These are phyloP conservation scores for Pygmarrhopalites habei DNA, from an alignment of 1,140 invertebrate genomes.

Conservation along the genomic window DNA sequence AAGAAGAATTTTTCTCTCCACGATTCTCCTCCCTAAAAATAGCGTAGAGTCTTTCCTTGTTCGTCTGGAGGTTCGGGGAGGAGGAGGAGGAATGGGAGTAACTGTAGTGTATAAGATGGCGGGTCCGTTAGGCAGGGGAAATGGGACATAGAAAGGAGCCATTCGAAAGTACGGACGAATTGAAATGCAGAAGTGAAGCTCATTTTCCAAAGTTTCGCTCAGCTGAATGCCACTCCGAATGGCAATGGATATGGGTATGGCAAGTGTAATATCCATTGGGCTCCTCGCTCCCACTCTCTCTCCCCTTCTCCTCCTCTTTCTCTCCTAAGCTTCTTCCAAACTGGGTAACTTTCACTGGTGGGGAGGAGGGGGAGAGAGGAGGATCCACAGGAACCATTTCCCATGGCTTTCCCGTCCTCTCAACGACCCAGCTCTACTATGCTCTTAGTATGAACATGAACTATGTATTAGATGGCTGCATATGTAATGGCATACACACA, in stretches of 20 bases:
- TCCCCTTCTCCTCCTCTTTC: too few relatives aligned
- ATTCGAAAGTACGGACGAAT: slow-evolving; percentile 23
- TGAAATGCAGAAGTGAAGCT: slow-evolving; percentile 36
- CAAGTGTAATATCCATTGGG: slow-evolving; percentile 13
- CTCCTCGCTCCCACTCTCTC: background rate
- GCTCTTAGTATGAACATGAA: slow-evolving; percentile 9
- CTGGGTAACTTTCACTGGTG: too few relatives aligned
- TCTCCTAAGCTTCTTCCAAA: too few relatives aligned
- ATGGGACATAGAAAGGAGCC: slow-evolving; percentile 7
- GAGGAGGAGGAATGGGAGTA: too few relatives aligned
- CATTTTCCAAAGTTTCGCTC: slow-evolving; percentile 38
- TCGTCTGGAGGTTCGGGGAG: too few relatives aligned
- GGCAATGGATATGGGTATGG: slow-evolving; percentile 31
- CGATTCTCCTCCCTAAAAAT: too few relatives aligned
- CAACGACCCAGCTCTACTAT: background rate
- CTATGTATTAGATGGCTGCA: slow-evolving; percentile 16
- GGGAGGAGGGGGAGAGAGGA: too few relatives aligned
- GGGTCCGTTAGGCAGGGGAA: slow-evolving; percentile 10
- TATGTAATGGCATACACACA: slow-evolving; percentile 4
- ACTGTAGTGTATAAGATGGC: slow-evolving; percentile 15
- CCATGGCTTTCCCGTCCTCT: background rate
- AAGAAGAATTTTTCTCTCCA: too few relatives aligned
- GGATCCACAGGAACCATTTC: slow-evolving; percentile 1
- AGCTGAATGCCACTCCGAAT: slow-evolving; percentile 31
- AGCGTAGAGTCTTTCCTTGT: too few relatives aligned